Evolutionary conservation across 1,140 invertebrate genomes (phyloP), one percentile per base, ranked within the genome.

Genomic region (Octopus sinensis): DNA sequence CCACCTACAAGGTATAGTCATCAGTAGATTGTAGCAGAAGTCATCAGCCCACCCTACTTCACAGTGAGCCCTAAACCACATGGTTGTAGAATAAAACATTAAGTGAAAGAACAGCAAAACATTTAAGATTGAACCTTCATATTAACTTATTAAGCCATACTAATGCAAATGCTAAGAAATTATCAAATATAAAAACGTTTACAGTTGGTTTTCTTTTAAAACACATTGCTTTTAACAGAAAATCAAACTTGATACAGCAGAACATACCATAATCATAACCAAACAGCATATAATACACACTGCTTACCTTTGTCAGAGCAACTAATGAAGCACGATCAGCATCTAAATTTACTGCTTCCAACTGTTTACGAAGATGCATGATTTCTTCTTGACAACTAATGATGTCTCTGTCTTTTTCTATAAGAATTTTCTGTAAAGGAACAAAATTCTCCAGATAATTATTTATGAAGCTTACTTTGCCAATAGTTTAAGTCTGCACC

Each of bases 381-480:
- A 92, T 81, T 86, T 91, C 89, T 6, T 89, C 86, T 84, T 93
- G 91, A 43, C 92, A 89, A 10, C 92, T 89, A 54, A 89, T 82
- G 79, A 95, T 93, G 89, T 94, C 92, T 17, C 91, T 87, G 87
- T 95, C 93, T 91, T 95, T 95, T 84, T 93, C 90, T 85, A 93
- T 91, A 62, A 95, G 88, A 86, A 89, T 85, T 68, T 84, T 80
- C 89, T 89, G 80, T 12, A 80, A 84, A n/a, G 3, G 68, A 73
- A 73, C 53, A 80, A 9, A 80, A 71, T 12, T 43, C 30, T 43
- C 30, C 30, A 43, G 30, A 43, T 43, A 43, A 43, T 43, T 43
- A 43, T 43, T 43, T 43, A 43, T 43, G 30, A 43, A 43, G 30
- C 30, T 43, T 43, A 43, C 3, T 43, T 43, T 43, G 3, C 30